Evolutionary conservation across 1,140 invertebrate species (phyloP), one percentile per base, ranked within the genome.

Genomic region (Cotesia vestalis): DNA sequence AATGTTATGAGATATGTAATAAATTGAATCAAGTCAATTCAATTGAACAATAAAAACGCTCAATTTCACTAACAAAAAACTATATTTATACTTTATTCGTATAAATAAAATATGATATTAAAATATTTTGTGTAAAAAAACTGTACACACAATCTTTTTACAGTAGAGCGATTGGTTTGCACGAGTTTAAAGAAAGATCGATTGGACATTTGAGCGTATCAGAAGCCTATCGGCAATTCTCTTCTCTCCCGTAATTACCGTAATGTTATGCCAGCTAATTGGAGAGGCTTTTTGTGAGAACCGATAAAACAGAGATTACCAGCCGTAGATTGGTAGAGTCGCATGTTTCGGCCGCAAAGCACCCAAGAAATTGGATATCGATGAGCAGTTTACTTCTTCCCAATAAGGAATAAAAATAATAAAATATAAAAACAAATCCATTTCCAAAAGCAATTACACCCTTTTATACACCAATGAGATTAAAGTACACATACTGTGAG

Each of bases 191-290:
- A 75, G 70, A 69, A 76, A 63, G 35, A 46, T 46, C 34, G 66
- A 77, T 71, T 71, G 66, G 69, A 75, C 78, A 74, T 77, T 73
- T 74, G 55, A 72, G 70, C 36, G 66, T 72, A 63, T 67, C 60
- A 74, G 66, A 63, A 71, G 61, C 61, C 53, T 71, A 71, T 73
- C 73, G 78, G 74, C 77, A 73, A 75, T 75, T n/a, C 14, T 55
- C 72, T 63, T 52, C 35, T 68, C 36, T 78, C 72, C 78, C 73
- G 72, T 81, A 81, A 82, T 82, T 82, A 82, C 80, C 77, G 68
- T 82, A 82, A 82, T 82, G 78, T 79, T 81, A 81, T 81, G 81
- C 77, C 77, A 79, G 78, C 78, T 82, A 82, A 82, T 82, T 81
- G 79, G 80, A 38, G 14, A 78, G 78, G 79, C 77, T 79, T 78